These are phyloP conservation scores for Platycnemis pennipes DNA, from an alignment of 2,888 invertebrate genomes.

Conservation along the genomic window DNA sequence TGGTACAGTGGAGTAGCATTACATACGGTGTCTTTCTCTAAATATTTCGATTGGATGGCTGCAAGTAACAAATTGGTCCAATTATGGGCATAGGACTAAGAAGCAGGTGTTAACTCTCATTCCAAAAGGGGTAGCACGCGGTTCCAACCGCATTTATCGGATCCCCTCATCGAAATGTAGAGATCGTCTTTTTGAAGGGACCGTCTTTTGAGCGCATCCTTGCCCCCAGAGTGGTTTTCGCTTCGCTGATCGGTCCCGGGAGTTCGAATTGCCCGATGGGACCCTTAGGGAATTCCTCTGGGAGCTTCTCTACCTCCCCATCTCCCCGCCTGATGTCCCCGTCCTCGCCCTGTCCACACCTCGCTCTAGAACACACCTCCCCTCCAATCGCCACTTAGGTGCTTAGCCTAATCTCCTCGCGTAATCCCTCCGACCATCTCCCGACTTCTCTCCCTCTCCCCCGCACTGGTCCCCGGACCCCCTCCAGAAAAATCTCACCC, in stretches of 20 bases:
- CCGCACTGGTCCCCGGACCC: conserved; percentile 28
- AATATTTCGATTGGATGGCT: too few species aligned
- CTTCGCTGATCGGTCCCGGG: not conserved
- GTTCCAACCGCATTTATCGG: too few species aligned
- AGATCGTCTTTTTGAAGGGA: too few species aligned
- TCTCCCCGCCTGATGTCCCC: not conserved
- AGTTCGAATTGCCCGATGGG: not conserved
- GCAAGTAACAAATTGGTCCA: too few species aligned
- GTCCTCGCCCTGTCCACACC: not conserved
- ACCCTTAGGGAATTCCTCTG: not conserved
- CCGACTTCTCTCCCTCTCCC: conserved; percentile 62
- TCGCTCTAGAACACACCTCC: conserved; percentile 62
- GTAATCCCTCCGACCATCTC: conserved; percentile 73
- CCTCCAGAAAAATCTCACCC: not conserved
- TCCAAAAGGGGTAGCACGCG: too few species aligned
- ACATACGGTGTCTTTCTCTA: too few species aligned
- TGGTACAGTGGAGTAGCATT: too few species aligned
- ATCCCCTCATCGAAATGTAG: too few species aligned
- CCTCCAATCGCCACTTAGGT: conserved; percentile 70
- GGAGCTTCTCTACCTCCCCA: not conserved
- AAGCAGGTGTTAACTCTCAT: too few species aligned
- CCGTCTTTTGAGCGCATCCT: not conserved
- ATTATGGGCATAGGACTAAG: too few species aligned
- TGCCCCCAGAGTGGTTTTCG: not conserved
- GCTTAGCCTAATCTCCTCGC: conserved; percentile 72